Conservation (phyloP, 2,113 vertebrate genomes). For the Terrapene triunguis region DNA sequence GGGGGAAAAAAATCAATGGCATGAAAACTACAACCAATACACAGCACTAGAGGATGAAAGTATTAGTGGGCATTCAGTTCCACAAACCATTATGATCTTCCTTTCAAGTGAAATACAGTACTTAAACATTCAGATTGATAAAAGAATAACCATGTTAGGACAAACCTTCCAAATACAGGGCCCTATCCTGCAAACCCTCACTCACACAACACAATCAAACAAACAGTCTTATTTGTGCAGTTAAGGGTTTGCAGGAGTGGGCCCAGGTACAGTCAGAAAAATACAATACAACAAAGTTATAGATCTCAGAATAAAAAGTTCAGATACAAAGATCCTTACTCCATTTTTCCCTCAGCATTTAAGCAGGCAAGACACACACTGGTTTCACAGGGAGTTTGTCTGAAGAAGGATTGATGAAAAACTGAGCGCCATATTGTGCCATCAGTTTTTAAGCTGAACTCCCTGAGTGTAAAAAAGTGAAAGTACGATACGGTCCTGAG, state of each 20-base stretch:
- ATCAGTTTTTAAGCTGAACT: background rate
- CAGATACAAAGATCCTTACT: background rate
- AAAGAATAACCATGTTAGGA: background rate
- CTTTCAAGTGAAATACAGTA: background rate
- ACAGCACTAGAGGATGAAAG: background rate
- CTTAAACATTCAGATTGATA: background rate
- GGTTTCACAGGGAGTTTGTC: background rate
- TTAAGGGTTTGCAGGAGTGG: conserved; percentile 3
- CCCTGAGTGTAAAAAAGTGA: background rate
- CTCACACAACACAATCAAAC: background rate
- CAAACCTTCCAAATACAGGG: background rate
- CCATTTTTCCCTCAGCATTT: conserved; percentile 5
- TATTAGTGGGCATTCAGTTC: background rate
- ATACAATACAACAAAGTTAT: background rate
- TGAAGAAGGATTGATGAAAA: conserved; percentile 22
- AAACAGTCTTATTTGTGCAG: background rate
- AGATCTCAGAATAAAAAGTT: conserved; percentile 42
- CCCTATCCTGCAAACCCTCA: background rate
- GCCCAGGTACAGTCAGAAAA: conserved; percentile 9
- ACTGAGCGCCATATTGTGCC: background rate
- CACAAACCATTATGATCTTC: background rate
- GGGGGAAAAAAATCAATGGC: background rate
- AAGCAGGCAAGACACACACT: background rate
- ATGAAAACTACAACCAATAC: background rate
- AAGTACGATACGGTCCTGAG: background rate